Conservation (phyloP, 2,113 vertebrate species). For the Anguilla rostrata region DNA sequence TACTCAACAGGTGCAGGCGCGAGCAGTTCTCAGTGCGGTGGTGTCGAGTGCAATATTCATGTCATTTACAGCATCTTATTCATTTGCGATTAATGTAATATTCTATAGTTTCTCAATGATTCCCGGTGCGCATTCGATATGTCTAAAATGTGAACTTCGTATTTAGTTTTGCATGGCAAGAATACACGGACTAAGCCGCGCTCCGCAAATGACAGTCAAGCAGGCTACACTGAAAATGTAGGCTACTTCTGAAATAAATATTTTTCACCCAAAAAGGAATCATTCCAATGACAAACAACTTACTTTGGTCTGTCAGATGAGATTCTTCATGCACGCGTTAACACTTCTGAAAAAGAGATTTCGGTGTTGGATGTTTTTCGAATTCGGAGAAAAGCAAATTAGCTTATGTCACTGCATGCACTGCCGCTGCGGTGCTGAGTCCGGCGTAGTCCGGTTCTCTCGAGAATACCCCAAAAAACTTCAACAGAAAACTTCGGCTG, state of each 20-base stretch:
- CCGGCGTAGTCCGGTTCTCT: constrained; percentile 60
- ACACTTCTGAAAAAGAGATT: neutral
- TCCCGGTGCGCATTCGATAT: too few species aligned
- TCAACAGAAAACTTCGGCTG: constrained; percentile 42
- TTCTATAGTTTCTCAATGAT: too few species aligned
- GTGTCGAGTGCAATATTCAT: too few species aligned
- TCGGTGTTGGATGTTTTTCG: neutral
- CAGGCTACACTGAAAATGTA: neutral
- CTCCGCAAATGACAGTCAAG: neutral
- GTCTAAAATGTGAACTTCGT: too few species aligned
- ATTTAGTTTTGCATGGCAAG: too few species aligned
- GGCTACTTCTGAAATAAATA: neutral
- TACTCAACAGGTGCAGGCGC: neutral
- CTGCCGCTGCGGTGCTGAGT: constrained; percentile 17
- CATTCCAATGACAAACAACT: neutral
- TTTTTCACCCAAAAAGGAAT: neutral
- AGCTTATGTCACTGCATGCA: neutral
- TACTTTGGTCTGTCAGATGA: neutral
- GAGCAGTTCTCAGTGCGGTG: too few species aligned
- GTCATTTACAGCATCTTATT: too few species aligned
- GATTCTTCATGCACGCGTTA: neutral
- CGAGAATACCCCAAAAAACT: constrained; percentile 47
- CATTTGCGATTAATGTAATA: too few species aligned
- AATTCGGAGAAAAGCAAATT: neutral
- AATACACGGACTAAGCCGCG: neutral